These are phyloP conservation scores for Percopsis omiscomaycus DNA, from an alignment of 2,797 vertebrate genomes.

Conservation along the genomic window DNA sequence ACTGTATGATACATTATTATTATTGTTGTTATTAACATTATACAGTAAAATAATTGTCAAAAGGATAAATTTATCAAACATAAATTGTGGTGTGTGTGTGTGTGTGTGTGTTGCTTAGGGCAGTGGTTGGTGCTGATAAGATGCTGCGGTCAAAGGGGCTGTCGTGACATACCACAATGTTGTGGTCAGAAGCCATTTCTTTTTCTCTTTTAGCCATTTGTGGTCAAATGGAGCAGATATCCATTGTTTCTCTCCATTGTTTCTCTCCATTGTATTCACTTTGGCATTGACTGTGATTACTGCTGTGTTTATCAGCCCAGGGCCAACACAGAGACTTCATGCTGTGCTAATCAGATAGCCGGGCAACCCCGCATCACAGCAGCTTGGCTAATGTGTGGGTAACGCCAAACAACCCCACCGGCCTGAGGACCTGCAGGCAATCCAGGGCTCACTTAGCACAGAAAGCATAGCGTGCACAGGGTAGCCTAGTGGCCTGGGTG, in stretches of 20 bases:
- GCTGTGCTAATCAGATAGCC: constrained; percentile 47
- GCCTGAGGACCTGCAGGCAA: constrained; percentile 20
- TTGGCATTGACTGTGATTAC: not conserved
- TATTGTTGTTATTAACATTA: too few species aligned
- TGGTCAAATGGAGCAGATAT: not conserved
- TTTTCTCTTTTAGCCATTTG: too few species aligned
- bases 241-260: not conserved
- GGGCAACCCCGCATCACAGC: constrained; percentile 35
- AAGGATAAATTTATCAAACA: too few species aligned
- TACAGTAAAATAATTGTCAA: too few species aligned
- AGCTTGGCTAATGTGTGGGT: constrained; percentile 36
- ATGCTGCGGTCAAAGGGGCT: constrained; percentile 30
- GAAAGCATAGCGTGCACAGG: constrained; percentile 10
- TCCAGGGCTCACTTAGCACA: constrained; percentile 7
- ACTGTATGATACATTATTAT: too few species aligned
- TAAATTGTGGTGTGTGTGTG: constrained; percentile 6
- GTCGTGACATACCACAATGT: constrained; percentile 11
- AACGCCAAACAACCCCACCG: constrained; percentile 20
- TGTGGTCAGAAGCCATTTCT: constrained; percentile 13
- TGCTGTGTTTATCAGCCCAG: not conserved
- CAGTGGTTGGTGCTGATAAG: constrained; percentile 29
- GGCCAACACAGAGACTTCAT: constrained; percentile 37
- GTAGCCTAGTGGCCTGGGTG: too few species aligned
- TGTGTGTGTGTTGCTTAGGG: constrained; percentile 20
- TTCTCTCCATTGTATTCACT: too few species aligned